Base-by-base conservation (phyloP, 2,888 invertebrate species). In the Nomada lathburiana region DNA sequence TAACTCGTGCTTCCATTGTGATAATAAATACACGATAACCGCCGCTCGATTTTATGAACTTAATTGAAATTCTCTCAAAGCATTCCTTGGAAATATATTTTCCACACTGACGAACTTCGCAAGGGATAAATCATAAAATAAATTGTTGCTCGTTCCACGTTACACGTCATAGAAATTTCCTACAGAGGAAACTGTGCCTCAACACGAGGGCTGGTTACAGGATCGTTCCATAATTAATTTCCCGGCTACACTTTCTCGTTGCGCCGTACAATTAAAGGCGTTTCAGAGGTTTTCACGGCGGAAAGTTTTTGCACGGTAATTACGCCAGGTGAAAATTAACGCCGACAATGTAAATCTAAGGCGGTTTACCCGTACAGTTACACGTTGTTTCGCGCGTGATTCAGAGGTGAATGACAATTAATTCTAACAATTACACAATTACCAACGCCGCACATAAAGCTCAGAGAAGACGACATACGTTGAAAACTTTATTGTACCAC, bases 141-240 rank as follows among this genome's bases (percentile, higher is more conserved):
- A 70, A 80, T 69, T 62, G 50, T 71, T 79, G 59, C 50, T 18
- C 50, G 50, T 26, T 36, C 9, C 20, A 16, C 4, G 36, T 69
- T 79, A 29, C 44, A 11, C 76, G 62, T 55, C 47, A 67, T 23
- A 67, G 62, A 65, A 62, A 60, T 65, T 70, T 60, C 47, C 44
- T 60, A 53, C 55, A 47, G 26, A 50, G 67, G 42, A 69, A 80
- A 80, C 59, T 36, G 36, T 60, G 53, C 60, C 55, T 57, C 67
- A 70, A 80, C 74, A 36, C 74, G 60, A 20, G 36, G 36, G 26
- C 53, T 73, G 36, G 73, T 53, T 20, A 53, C 26, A 26, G 60
- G 65, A 79, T 80, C 80, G 68, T 80, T 80, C 64, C 73, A 69
- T 82, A 82, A 80, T 82, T 82, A 80, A 82, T 82, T 80, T 80